Conservation (phyloP, 1,140 invertebrate genomes). For the Drosophila subpulchrella region DNA sequence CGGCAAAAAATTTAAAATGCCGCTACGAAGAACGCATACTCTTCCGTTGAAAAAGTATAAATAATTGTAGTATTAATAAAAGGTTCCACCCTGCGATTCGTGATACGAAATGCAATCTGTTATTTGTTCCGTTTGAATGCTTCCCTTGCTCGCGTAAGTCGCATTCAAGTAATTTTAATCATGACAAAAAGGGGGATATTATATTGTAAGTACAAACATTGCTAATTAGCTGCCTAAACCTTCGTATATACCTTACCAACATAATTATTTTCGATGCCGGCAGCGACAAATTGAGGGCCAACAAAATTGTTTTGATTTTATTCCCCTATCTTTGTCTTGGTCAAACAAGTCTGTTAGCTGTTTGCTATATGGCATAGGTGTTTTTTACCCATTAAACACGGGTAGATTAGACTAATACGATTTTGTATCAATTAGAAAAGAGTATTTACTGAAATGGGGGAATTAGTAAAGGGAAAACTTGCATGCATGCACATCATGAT, state of each 20-base stretch:
- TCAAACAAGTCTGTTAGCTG: constrained; percentile 33
- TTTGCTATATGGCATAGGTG: constrained; percentile 7
- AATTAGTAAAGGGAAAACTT: neutral
- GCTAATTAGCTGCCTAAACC: constrained; percentile 21
- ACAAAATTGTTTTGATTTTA: constrained; percentile 38
- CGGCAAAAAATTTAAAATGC: neutral
- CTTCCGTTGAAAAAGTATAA: neutral
- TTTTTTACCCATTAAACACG: constrained; percentile 6
- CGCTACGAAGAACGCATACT: constrained; percentile 13
- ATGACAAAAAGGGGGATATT: neutral
- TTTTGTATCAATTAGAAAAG: neutral
- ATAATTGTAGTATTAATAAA: neutral
- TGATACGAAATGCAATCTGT: constrained; percentile 10
- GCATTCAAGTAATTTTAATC: constrained; percentile 18
- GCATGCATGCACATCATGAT: neutral
- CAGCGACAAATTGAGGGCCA: constrained; percentile 29
- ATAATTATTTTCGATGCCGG: constrained; percentile 38
- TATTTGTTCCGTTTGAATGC: constrained; percentile 30
- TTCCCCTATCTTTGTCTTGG: constrained; percentile 29
- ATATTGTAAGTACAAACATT: neutral
- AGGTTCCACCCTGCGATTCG: constrained; percentile 6
- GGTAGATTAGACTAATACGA: constrained; percentile 7
- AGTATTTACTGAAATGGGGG: neutral
- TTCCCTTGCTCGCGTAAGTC: neutral
- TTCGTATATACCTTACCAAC: constrained; percentile 19